phyloP scores from a whole-genome alignment of 2,113 vertebrate species.

The Ciconia stormi region DNA sequence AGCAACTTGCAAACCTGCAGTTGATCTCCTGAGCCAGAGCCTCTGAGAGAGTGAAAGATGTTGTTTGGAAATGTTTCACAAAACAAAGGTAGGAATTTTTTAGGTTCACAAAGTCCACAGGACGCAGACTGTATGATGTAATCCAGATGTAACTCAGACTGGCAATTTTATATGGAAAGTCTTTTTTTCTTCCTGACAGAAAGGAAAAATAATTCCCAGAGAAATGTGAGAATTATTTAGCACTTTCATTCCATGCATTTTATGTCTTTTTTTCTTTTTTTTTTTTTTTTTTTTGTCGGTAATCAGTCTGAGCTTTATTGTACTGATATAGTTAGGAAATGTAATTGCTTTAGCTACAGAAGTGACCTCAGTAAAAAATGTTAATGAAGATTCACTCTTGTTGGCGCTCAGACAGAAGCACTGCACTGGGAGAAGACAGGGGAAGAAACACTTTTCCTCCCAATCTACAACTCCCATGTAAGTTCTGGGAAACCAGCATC shows the following conservation, averaged over 20 bases:
- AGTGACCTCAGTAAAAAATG: not conserved
- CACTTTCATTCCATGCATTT: not conserved
- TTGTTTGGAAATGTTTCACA: conserved; percentile 7
- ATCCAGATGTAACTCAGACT: not conserved
- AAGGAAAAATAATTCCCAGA: not conserved
- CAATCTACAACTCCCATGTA: not conserved
- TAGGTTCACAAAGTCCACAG: not conserved
- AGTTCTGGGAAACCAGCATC: not conserved
- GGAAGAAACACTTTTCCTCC: not conserved
- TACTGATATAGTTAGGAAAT: not conserved
- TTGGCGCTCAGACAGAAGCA: not conserved
- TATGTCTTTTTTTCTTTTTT: not conserved
- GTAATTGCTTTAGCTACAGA: not conserved
- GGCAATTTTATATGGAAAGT: not conserved
- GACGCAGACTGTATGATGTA: not conserved
- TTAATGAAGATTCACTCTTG: not conserved
- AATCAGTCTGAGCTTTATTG: not conserved
- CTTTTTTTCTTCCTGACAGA: not conserved
- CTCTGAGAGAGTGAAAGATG: not conserved
- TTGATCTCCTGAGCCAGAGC: not conserved
- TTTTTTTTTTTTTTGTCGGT: not conserved
- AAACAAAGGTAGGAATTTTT: conserved; percentile 5
- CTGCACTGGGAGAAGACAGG: not conserved
- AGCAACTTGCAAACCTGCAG: not conserved
- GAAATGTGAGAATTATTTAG: not conserved